These are phyloP conservation scores for Julus scanicus DNA, from an alignment of 2,888 invertebrate species.

Conservation along the genomic window DNA sequence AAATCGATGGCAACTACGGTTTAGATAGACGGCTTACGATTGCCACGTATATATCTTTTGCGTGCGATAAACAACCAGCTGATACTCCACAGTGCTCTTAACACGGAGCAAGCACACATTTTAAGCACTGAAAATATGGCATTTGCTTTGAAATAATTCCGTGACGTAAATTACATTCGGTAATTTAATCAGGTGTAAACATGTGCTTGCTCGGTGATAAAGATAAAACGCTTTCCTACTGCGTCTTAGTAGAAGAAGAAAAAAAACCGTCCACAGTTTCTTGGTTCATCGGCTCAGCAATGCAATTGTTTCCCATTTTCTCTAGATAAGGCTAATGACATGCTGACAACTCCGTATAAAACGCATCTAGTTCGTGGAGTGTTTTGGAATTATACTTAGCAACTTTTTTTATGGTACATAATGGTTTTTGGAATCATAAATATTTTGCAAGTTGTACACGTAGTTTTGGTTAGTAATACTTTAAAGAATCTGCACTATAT, in stretches of 20 bases:
- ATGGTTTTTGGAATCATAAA: no score
- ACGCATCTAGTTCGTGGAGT: no score
- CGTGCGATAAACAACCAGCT: slow-evolving; percentile 18
- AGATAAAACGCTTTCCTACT: slow-evolving; percentile 14
- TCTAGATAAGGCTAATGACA: neutral
- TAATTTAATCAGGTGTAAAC: slow-evolving; percentile 22
- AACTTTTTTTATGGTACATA: no score
- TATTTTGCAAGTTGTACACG: no score
- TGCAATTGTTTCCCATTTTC: neutral
- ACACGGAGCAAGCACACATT: neutral
- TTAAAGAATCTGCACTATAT: no score
- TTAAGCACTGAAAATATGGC: slow-evolving; percentile 5
- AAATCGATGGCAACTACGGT: slow-evolving; percentile 8
- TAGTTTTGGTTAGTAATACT: no score
- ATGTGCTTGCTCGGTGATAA: slow-evolving; percentile 1
- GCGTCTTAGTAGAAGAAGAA: neutral
- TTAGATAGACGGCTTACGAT: slow-evolving; percentile 17
- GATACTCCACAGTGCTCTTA: neutral
- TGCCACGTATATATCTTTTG: slow-evolving; percentile 14
- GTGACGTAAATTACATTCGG: slow-evolving; percentile 19
- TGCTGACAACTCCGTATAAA: neutral
- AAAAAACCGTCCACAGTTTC: neutral
- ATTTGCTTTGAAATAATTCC: slow-evolving; percentile 1
- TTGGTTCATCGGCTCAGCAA: neutral
- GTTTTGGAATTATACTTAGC: no score